These are phyloP conservation scores for Phenganax stokvisi DNA, from an alignment of 92 coral and sea anemone genomes.

Conservation along the genomic window DNA sequence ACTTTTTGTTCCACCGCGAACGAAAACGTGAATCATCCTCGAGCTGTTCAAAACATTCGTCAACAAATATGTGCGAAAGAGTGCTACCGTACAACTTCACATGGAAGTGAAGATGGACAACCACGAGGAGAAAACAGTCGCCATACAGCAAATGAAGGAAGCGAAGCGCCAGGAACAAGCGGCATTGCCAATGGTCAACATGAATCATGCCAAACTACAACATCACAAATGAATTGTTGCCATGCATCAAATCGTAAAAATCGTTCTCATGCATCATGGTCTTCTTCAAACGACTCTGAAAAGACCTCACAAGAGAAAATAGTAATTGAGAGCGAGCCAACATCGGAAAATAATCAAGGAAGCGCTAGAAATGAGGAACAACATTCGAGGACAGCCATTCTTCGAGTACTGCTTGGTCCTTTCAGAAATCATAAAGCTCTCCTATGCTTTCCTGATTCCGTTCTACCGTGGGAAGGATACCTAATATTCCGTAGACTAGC, in stretches of 20 bases:
- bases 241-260: too few relatives aligned
- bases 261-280: too few relatives aligned
- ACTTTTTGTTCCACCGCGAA: neutral
- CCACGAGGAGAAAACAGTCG: neutral
- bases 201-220: too few relatives aligned
- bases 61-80: neutral
- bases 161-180: too few relatives aligned
- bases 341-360: neutral
- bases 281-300: too few relatives aligned
- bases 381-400: slow-evolving; percentile 15
- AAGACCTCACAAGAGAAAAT: too few relatives aligned
- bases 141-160: too few relatives aligned
- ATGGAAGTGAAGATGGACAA: neutral
- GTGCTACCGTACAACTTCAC: neutral
- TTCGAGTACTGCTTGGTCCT: slow-evolving; percentile 27
- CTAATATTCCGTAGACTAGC: slow-evolving; percentile 14
- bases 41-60: neutral
- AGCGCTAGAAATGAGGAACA: neutral
- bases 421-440: slow-evolving; percentile 20
- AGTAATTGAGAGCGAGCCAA: neutral
- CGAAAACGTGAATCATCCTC: neutral
- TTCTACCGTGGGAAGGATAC: slow-evolving; percentile 31
- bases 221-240: too few relatives aligned
- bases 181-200: too few relatives aligned
- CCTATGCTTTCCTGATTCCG: slow-evolving; percentile 22